Conservation (phyloP, 1,140 invertebrate genomes). For the Wasmannia auropunctata region DNA sequence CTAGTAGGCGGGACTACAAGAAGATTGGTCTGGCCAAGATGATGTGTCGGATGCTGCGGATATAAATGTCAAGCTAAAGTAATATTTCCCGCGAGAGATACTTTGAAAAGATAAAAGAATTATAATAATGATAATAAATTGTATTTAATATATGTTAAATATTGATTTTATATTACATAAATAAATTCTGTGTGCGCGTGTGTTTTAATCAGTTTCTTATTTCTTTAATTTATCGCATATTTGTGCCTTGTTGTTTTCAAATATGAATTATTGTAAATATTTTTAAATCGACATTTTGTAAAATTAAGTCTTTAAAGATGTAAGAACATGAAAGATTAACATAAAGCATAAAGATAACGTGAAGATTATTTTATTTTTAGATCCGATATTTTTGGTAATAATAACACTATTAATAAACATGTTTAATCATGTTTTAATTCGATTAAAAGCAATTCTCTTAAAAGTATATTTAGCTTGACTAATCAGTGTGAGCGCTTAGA, state of each 20-base stretch:
- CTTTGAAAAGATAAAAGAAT: not conserved
- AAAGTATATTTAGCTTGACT: not conserved
- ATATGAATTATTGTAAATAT: not conserved
- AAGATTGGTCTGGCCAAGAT: conserved; percentile 74
- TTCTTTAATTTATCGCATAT: not conserved
- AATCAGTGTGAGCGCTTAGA: not conserved
- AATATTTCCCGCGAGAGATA: not conserved
- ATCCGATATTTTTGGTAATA: not conserved
- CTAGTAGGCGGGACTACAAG: conserved; percentile 75
- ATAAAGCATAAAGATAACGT: too few species aligned
- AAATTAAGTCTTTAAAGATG: not conserved
- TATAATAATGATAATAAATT: not conserved
- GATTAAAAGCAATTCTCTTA: not conserved
- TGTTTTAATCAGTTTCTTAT: not conserved
- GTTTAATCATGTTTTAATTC: not conserved
- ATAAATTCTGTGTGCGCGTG: not conserved
- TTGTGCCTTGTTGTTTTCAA: not conserved
- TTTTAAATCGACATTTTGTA: not conserved
- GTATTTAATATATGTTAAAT: not conserved
- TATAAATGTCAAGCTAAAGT: conserved; percentile 12
- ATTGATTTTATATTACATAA: not conserved
- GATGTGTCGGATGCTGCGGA: conserved; percentile 62
- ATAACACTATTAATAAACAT: not conserved
- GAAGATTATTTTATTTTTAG: not conserved
- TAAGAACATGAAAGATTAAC: not conserved